Conservation (phyloP, 1,140 invertebrate genomes). For the Octopus sinensis region DNA sequence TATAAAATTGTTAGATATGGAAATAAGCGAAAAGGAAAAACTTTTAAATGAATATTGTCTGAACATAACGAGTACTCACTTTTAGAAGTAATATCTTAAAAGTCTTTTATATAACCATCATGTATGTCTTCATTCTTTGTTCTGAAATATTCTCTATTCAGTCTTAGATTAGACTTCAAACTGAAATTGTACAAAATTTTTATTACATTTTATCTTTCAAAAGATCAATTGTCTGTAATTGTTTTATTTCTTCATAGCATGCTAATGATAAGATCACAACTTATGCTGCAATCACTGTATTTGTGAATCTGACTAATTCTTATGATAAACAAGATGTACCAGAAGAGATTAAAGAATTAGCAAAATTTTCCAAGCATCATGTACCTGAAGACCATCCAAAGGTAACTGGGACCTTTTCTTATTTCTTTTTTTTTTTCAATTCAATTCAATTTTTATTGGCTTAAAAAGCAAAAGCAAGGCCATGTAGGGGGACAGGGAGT, state of each 20-base stretch:
- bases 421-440: background rate
- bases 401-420: conserved; percentile 30
- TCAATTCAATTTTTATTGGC: too few relatives aligned
- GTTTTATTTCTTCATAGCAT: conserved; percentile 25
- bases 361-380: conserved; percentile 99
- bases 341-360: conserved; percentile 94
- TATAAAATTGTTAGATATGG: too few relatives aligned
- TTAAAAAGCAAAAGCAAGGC: background rate
- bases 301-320: conserved; percentile 96
- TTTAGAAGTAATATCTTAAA: too few relatives aligned
- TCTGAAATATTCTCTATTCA: too few relatives aligned
- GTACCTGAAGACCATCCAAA: conserved; percentile 88
- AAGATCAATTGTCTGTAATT: background rate
- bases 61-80: too few relatives aligned
- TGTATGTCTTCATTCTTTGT: too few relatives aligned
- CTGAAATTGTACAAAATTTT: background rate
- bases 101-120: too few relatives aligned
- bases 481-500: too few relatives aligned
- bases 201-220: background rate
- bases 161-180: too few relatives aligned
- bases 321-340: conserved; percentile 97
- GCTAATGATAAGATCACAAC: conserved; percentile 72
- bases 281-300: conserved; percentile 89
- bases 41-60: too few relatives aligned
- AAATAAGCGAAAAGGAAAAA: too few relatives aligned